phyloP scores from a whole-genome alignment of 2,113 vertebrate genomes.

The Strigops habroptila region DNA sequence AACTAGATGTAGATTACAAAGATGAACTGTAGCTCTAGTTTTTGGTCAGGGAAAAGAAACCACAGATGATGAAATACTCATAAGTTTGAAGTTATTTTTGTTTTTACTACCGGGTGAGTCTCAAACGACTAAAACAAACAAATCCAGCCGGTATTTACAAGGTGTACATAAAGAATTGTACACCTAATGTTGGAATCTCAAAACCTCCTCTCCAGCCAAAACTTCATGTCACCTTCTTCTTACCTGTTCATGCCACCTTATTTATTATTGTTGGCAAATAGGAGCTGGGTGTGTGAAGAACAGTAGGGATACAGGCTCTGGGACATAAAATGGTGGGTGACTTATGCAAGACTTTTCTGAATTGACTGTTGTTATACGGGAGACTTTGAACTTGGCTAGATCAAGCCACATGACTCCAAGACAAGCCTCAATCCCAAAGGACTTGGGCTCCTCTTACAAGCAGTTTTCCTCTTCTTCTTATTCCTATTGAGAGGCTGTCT shows the following conservation, averaged over 20 bases:
- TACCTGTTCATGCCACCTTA: background rate
- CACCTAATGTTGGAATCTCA: background rate
- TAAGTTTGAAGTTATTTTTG: conserved; percentile 34
- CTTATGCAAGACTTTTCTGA: background rate
- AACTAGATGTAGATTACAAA: background rate
- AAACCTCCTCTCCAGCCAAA: background rate
- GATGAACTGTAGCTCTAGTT: background rate
- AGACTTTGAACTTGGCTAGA: background rate
- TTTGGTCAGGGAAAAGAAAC: conserved; percentile 14
- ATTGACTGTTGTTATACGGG: background rate
- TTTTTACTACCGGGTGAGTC: conserved; percentile 15
- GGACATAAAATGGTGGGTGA: background rate
- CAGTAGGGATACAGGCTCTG: background rate
- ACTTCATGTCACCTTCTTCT: background rate
- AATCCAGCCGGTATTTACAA: background rate
- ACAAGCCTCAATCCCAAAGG: background rate
- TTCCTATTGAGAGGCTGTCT: background rate
- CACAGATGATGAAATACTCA: conserved; percentile 40
- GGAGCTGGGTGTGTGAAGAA: background rate
- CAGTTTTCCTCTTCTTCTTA: background rate
- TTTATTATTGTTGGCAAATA: background rate
- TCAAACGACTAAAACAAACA: conserved; percentile 27
- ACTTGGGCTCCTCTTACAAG: background rate
- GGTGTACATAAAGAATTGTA: background rate
- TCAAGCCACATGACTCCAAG: background rate